Conservation (phyloP, 37 sponge, comb jelly and placozoan genomes). For the Aplysina aerophoba region DNA sequence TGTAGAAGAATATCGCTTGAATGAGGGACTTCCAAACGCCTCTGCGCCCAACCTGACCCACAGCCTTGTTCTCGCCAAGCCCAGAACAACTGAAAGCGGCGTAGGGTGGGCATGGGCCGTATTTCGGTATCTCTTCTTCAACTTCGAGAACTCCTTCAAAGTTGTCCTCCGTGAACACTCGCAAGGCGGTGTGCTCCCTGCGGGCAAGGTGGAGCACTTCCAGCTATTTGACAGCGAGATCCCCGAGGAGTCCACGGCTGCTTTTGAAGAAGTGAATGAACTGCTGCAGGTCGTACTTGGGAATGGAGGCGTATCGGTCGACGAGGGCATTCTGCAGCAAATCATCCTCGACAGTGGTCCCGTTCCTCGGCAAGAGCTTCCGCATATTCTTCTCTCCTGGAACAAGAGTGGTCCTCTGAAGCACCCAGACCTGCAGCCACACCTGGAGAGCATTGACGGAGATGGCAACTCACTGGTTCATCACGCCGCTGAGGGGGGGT, state of each 20-base stretch:
- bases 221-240: background rate
- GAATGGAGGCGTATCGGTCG: background rate
- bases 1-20: no score
- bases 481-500: background rate
- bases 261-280: background rate
- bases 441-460: background rate
- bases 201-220: background rate
- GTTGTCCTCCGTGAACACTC: no score
- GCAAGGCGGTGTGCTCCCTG: no score
- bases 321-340: background rate
- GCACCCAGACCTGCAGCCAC: background rate
- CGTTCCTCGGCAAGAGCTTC: background rate
- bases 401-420: background rate
- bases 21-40: no score
- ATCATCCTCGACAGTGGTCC: background rate
- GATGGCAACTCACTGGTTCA: background rate
- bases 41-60: no score
- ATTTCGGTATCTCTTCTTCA: no score
- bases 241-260: background rate
- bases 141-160: no score
- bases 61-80: no score
- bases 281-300: background rate
- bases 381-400: background rate
- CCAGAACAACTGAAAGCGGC: no score
- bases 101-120: no score